Evolutionary conservation across 2,888 invertebrate genomes (phyloP).

Genomic region (Pemphredon lugubris): DNA sequence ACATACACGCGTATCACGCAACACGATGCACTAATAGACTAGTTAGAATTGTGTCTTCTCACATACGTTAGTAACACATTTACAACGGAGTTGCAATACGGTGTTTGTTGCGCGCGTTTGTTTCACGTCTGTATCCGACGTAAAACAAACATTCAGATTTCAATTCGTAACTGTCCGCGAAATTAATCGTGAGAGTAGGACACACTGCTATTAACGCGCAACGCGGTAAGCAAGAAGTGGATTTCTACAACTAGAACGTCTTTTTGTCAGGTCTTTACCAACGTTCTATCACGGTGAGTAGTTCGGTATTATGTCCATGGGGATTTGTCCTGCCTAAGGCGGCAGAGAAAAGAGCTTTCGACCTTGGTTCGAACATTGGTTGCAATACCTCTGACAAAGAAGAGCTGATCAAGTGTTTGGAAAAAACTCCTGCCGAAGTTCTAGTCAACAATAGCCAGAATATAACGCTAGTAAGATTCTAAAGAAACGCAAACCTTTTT

Average conservation of each 20-base stretch:
- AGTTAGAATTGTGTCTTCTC: too few relatives aligned
- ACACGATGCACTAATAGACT: too few relatives aligned
- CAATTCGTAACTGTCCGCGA: too few relatives aligned
- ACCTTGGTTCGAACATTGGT: slow-evolving; percentile 75
- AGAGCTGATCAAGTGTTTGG: slow-evolving; percentile 46
- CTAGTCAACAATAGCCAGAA: background rate
- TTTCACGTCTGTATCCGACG: too few relatives aligned
- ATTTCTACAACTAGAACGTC: background rate
- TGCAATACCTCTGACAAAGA: slow-evolving; percentile 26
- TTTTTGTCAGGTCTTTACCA: slow-evolving; percentile 81
- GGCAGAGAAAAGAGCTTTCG: slow-evolving; percentile 71
- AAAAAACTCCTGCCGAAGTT: slow-evolving; percentile 38
- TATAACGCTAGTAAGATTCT: background rate
- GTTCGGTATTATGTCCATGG: slow-evolving; percentile 82
- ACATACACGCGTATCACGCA: too few relatives aligned
- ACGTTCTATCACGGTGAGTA: slow-evolving; percentile 83
- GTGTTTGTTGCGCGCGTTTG: too few relatives aligned
- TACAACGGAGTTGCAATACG: too few relatives aligned
- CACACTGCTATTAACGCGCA: too few relatives aligned
- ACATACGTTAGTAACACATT: too few relatives aligned
- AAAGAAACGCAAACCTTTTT: background rate
- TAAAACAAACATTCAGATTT: too few relatives aligned
- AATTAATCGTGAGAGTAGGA: too few relatives aligned
- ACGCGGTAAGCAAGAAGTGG: too few relatives aligned
- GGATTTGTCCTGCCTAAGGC: slow-evolving; percentile 70